A percentile compares a stretch with the other conserved stretches of the same genome.
These are phyloP conservation scores for Pelodiscus sinensis DNA, from an alignment of 2,113 vertebrate species.

Conservation along the genomic window DNA sequence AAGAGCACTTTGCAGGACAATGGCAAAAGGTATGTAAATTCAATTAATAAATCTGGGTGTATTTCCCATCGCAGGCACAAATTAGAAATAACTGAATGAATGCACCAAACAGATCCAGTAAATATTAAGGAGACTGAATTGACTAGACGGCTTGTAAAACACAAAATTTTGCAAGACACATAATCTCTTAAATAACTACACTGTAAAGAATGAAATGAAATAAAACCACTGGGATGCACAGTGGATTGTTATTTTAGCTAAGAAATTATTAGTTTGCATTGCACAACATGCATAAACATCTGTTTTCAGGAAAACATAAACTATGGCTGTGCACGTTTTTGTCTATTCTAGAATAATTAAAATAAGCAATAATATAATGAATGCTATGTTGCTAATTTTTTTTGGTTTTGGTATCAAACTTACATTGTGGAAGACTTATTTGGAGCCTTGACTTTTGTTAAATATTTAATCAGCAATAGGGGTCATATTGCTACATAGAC, in stretches of 20 bases:
- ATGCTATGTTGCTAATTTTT: not conserved
- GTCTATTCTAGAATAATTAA: not conserved
- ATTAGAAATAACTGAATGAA: conserved; percentile 30
- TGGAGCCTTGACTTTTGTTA: not conserved
- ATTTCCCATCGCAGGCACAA: not conserved
- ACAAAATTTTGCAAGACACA: conserved; percentile 23
- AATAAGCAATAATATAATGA: not conserved
- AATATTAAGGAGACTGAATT: conserved; percentile 49
- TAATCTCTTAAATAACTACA: conserved; percentile 7
- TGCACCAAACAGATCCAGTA: conserved; percentile 32
- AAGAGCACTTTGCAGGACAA: conserved; percentile 8
- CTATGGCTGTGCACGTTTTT: not conserved
- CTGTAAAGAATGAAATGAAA: not conserved
- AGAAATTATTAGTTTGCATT: not conserved
- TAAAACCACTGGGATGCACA: not conserved
- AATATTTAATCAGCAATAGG: not conserved
- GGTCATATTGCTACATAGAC: fast-evolving
- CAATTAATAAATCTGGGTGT: conserved; percentile 1
- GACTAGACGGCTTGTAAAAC: conserved; percentile 20
- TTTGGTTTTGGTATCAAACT: not conserved
- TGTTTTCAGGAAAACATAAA: not conserved
- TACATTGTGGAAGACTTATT: not conserved
- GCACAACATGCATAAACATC: not conserved
- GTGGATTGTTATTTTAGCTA: not conserved
- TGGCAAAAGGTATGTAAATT: conserved; percentile 13